Evolutionary conservation across 2,888 invertebrate genomes (phyloP).

Genomic region (Sarcophaga caerulescens): DNA sequence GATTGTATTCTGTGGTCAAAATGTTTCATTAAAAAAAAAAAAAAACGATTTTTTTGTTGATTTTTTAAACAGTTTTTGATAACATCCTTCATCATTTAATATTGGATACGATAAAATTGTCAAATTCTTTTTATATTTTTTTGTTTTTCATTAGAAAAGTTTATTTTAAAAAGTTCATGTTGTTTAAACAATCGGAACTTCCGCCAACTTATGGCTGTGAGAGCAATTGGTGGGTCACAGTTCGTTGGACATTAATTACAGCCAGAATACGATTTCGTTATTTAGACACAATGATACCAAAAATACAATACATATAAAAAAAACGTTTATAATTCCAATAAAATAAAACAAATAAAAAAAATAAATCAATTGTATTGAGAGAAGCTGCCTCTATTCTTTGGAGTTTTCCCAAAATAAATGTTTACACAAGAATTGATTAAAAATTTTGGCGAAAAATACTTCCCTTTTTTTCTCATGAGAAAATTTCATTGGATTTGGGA

Average conservation of each 20-base stretch:
- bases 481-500: too few relatives aligned
- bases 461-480: too few relatives aligned
- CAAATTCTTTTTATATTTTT: slow-evolving; percentile 7
- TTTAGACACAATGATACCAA: not conserved
- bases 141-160: slow-evolving; percentile 27
- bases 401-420: not conserved
- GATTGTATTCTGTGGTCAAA: slow-evolving; percentile 66
- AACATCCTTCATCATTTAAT: too few relatives aligned
- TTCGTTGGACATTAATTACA: slow-evolving; percentile 58
- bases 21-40: slow-evolving; percentile 33
- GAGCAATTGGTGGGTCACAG: slow-evolving; percentile 13
- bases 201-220: too few relatives aligned
- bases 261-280: slow-evolving; percentile 22
- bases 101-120: slow-evolving; percentile 2
- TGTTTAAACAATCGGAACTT: slow-evolving; percentile 44
- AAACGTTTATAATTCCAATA: too few relatives aligned
- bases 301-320: too few relatives aligned
- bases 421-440: slow-evolving; percentile 13
- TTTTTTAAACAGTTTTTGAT: not conserved
- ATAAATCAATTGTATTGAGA: not conserved
- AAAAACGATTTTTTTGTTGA: slow-evolving; percentile 16
- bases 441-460: not conserved
- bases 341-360: slow-evolving; percentile 19
- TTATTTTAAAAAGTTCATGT: slow-evolving; percentile 59
- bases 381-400: not conserved